Base-by-base conservation (phyloP, 37 sponge, comb jelly and placozoan species). In the Beroe ovata region DNA sequence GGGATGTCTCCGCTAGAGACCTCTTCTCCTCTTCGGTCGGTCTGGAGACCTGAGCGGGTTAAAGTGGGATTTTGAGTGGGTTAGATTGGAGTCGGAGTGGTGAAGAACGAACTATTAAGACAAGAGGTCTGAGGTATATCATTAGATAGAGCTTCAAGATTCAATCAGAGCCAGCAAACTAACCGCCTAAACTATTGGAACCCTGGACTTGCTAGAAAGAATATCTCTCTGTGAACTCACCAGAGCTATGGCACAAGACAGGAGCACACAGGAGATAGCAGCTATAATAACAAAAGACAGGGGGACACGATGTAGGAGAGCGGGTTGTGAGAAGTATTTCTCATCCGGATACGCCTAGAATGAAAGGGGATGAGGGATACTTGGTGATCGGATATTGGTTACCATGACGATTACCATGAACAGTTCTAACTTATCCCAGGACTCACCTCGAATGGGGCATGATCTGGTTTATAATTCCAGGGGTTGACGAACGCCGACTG, bases 401-500 rank as follows among this genome's bases (percentile, higher is more conserved):
- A 19, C 59, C 11, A 18, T 11, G 16, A 58, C 59, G 59, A 58
- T 18, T 58, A 18, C 18, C 18, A 19, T 58, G 59, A 11, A 11
- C 18, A 11, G 18, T 19, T 19, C 16, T 11, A 18, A 19, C 18
- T 58, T 58, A 18, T 58, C 16, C 11, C 59, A 19, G 16, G 18
- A 11, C 42, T 77, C 54, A 77, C 84, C 54, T 19, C 28, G 25
- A 32, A 77, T n/a, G 84, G 84, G 0, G 84, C 84, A 29, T 77
- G 54, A 35, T 77, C 47, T 41, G 84, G 84, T 23, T 21, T 36
- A 40, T 77, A 41, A 35, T 77, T 77, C 84, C 84, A 77, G 54
- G 84, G 84, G 84, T 77, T 77, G 84, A 77, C 33, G 84, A 77
- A 77, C 28, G 84, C 21, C 3, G 84, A 77, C 28, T 77, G 84